Base-by-base conservation (phyloP, 2,113 vertebrate genomes). In the Cyanoderma ruficeps region DNA sequence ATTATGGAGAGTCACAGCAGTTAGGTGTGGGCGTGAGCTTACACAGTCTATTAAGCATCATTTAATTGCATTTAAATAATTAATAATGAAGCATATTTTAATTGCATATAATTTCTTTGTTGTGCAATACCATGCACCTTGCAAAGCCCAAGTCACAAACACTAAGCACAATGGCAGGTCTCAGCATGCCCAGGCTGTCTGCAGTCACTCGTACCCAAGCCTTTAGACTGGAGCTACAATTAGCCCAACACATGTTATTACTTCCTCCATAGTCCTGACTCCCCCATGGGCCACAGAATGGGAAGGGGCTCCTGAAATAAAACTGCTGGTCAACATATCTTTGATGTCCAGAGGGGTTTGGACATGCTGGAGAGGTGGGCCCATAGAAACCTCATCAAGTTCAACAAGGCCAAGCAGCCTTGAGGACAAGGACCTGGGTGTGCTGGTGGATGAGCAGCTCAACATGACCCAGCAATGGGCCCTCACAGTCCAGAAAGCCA, bases 31-130 rank as follows among this genome's bases (percentile, higher is more conserved):
- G 92, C 1, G 30, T 68, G 56, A 67, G 22, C 59, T 90, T 94
- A 71, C 69, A 92, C 59, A 89, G 87, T 39, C 49, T 7, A 90
- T 88, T 96, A 96, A 81, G 68, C 60, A 77, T 83, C 65, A 95
- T 92, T 92, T 83, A 85, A 81, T 81, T 83, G 74, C 63, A 92
- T 83, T 96, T 83, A 86, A 95, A 90, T 95, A 93, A 88, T 83
- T 94, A 93, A 93, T 83, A 92, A 90, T 5, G 12, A 96, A 52
- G 44, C 53, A 25, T 50, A 27, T 74, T 96, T 90, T 94, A 94
- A 96, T 60, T 68, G 83, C 64, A 30, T 60, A n/a, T 18, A 63
- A 75, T 93, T 81, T 63, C 41, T 84, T 39, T 83, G 75, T 63
- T 83, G 76, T 68, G 60, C 28, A 42, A 2, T 37, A 67, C 46